These are phyloP conservation scores for Gobiocypris rarus DNA, from an alignment of 2,113 vertebrate genomes.

Conservation along the genomic window DNA sequence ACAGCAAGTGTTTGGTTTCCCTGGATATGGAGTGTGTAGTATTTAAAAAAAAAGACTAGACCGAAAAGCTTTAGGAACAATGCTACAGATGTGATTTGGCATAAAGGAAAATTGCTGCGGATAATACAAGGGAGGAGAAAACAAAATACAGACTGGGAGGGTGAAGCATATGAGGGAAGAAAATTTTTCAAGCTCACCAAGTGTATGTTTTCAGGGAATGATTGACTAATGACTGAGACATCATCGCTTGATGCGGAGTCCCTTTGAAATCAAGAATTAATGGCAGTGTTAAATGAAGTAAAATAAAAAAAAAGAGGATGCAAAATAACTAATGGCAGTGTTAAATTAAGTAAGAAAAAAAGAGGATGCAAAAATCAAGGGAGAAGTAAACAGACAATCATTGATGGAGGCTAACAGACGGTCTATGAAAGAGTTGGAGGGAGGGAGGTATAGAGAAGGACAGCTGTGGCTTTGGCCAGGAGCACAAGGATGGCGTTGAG, in stretches of 20 bases:
- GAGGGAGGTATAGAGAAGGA: constrained; percentile 48
- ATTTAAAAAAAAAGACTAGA: constrained; percentile 14
- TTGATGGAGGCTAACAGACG: constrained; percentile 41
- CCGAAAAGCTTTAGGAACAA: neutral
- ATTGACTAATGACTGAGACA: neutral
- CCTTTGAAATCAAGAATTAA: neutral
- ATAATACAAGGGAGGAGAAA: constrained; percentile 25
- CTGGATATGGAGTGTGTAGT: constrained; percentile 12
- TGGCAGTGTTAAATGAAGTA: neutral
- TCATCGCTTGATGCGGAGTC: neutral
- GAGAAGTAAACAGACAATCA: constrained; percentile 46
- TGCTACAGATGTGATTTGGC: constrained; percentile 26
- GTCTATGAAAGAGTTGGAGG: constrained; percentile 56
- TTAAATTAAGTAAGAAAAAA: neutral
- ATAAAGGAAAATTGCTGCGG: neutral
- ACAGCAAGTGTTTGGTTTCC: constrained; percentile 26
- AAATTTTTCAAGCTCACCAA: neutral
- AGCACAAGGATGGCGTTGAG: constrained; percentile 35
- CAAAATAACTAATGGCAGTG: no score
- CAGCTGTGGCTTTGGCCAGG: constrained; percentile 48
- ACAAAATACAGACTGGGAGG: constrained; percentile 3
- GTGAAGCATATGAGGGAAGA: constrained; percentile 5
- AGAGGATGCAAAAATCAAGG: constrained; percentile 2
- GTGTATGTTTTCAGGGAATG: neutral
- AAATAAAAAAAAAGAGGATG: constrained; percentile 4